A percentile compares a stretch with the other conserved stretches of the same genome.
phyloP scores from a whole-genome alignment of 2,888 invertebrate species.

The Esperia sulphurella region DNA sequence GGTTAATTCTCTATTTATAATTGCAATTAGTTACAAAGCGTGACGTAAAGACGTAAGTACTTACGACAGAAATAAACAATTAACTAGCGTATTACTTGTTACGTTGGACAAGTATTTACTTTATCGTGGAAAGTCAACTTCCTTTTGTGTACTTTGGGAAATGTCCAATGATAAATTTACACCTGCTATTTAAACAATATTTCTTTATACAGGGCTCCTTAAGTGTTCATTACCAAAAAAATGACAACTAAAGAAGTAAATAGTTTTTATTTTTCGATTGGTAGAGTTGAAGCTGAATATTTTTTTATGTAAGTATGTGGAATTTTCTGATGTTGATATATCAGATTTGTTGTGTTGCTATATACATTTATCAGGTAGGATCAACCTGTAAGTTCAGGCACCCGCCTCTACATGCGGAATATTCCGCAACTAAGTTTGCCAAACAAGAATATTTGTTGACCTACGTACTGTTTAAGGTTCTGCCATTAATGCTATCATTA shows the following conservation, averaged over 20 bases:
- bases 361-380: background rate
- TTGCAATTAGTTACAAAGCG: too few relatives aligned
- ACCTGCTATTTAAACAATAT: background rate
- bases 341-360: too few relatives aligned
- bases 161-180: constrained; percentile 3
- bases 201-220: background rate
- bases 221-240: background rate
- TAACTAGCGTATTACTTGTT: background rate
- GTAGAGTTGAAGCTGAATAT: too few relatives aligned
- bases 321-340: too few relatives aligned
- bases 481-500: constrained; percentile 27
- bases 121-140: background rate
- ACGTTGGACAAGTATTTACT: background rate
- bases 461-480: constrained; percentile 26
- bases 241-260: background rate
- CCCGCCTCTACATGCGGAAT: constrained; percentile 31
- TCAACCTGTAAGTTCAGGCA: constrained; percentile 8
- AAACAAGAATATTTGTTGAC: constrained; percentile 35
- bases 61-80: too few relatives aligned
- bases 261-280: too few relatives aligned
- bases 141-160: constrained; percentile 4
- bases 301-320: too few relatives aligned
- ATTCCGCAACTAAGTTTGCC: constrained; percentile 40
- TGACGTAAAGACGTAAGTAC: too few relatives aligned
- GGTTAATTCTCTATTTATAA: too few relatives aligned